Evolutionary conservation across 1,140 invertebrate genomes (phyloP), one percentile per base, ranked within the genome.

Genomic region (Aphidius ervi): DNA sequence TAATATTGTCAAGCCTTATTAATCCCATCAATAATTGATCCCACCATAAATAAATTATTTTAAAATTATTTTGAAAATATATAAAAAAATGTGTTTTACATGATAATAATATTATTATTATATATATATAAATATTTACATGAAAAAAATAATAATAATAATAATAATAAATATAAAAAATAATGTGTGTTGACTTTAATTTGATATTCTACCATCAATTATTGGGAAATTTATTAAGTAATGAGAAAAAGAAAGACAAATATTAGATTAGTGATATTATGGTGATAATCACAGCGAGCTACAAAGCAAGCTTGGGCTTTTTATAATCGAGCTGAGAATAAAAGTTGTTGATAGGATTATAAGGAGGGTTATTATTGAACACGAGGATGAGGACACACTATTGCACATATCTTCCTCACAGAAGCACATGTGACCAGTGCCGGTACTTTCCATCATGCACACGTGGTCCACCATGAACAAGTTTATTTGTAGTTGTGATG

Each of bases 391-490:
- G 68, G 77, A 70, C 56, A 82, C 83, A 65, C 78, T 76, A 81
- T 96, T 97, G 84, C 93, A 97, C 88, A 91, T 91, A 85, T 95
- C 93, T 83, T 93, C 91, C 85, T 96, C 93, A 86, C 94, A 97
- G 86, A 96, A 96, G 85, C 94, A 96, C 93, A 96, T 95, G 85
- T 95, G 92, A 82, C 94, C 94, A 76, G 88, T 93, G 82, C 93
- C 92, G 83, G 91, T 93, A 88, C 92, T 93, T 91, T 95, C 93
- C 87, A 92, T 90, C 93, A 97, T 95, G 87, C 94, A 96, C 80
- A 97, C 94, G 84, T 96, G 93, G 84, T 96, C 93, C 76, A 97
- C 94, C 92, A 96, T 95, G 84, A 96, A 96, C 73, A 95, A 85
- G 80, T 96, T 96, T 83, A 97, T 96, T 78, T 95, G 90, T 59